Conservation (phyloP, 2,113 vertebrate genomes). For the Syngnathus floridae region DNA sequence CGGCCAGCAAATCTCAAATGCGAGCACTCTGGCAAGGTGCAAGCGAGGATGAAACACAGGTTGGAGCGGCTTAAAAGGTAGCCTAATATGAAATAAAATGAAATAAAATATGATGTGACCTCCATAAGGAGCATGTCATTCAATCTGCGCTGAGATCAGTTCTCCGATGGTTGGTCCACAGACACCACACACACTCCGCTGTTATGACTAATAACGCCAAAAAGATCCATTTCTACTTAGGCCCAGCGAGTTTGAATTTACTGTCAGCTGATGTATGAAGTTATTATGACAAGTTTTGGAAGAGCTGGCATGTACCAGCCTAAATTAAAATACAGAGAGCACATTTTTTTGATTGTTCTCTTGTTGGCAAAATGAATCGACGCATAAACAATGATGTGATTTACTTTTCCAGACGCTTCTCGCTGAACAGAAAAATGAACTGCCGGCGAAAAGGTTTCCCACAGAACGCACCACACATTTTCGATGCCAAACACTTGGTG, state of each 20-base stretch:
- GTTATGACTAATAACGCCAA: neutral
- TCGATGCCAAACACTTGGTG: neutral
- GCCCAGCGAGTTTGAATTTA: neutral
- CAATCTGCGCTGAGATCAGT: neutral
- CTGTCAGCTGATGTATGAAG: slow-evolving; percentile 5
- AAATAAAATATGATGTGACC: slow-evolving; percentile 43
- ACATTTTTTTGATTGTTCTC: slow-evolving; percentile 1
- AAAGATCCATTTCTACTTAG: neutral
- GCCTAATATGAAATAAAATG: slow-evolving; percentile 15
- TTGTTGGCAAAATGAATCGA: neutral
- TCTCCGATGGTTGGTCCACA: neutral
- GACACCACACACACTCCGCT: neutral
- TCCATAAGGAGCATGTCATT: slow-evolving; percentile 14
- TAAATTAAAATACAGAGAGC: neutral
- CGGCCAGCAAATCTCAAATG: slow-evolving; percentile 33
- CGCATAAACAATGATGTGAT: slow-evolving; percentile 1
- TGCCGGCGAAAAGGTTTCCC: neutral
- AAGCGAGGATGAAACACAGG: slow-evolving; percentile 34
- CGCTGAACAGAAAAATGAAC: neutral
- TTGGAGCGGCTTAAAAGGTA: slow-evolving; percentile 32
- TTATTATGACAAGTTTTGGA: neutral
- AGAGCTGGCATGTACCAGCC: neutral
- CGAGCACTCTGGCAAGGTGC: slow-evolving; percentile 15
- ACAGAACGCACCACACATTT: neutral
- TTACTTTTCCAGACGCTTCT: neutral